Percentiles rank a stretch among this genome's conserved stretches.
These are phyloP conservation scores for Epinephelus moara DNA, from an alignment of 2,113 vertebrate species.

Conservation along the genomic window DNA sequence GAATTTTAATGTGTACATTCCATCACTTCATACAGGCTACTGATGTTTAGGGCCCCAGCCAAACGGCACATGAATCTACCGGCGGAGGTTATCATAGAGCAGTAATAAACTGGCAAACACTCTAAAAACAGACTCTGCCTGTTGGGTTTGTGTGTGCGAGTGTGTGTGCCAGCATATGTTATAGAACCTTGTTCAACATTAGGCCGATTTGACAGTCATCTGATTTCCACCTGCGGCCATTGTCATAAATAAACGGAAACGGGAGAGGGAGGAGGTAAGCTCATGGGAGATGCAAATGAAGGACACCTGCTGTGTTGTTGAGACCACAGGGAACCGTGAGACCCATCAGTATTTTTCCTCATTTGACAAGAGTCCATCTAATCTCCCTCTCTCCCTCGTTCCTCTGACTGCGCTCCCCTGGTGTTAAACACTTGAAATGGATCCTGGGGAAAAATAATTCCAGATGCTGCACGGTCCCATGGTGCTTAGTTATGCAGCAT, in stretches of 20 bases:
- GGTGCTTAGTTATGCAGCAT: slow-evolving; percentile 10
- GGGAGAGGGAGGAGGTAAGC: slow-evolving; percentile 25
- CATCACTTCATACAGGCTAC: slow-evolving; percentile 73
- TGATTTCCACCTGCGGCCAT: slow-evolving; percentile 60
- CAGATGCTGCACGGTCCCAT: slow-evolving; percentile 39
- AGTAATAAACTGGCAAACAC: slow-evolving; percentile 54
- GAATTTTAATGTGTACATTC: slow-evolving; percentile 81
- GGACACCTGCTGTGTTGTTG: slow-evolving; percentile 56
- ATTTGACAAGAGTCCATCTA: slow-evolving; percentile 62
- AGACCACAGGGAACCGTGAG: slow-evolving; percentile 47
- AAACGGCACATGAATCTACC: slow-evolving; percentile 69
- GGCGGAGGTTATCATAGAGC: slow-evolving; percentile 69
- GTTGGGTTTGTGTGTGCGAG: slow-evolving; percentile 20
- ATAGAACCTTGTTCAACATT: slow-evolving; percentile 28
- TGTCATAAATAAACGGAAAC: slow-evolving; percentile 58
- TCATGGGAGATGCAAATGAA: slow-evolving; percentile 71
- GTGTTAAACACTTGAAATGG: slow-evolving; percentile 48
- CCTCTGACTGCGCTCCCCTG: slow-evolving; percentile 43
- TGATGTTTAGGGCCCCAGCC: slow-evolving; percentile 70
- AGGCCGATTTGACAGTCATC: slow-evolving; percentile 52
- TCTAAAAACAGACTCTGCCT: slow-evolving; percentile 31
- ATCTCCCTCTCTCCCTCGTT: slow-evolving; percentile 29
- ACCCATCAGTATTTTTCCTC: slow-evolving; percentile 45
- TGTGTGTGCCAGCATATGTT: slow-evolving; percentile 6
- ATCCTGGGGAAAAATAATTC: slow-evolving; percentile 41